A percentile compares a stretch with the other conserved stretches of the same genome.
phyloP scores from a whole-genome alignment of 2,888 invertebrate genomes.

The Andrena bucephala region DNA sequence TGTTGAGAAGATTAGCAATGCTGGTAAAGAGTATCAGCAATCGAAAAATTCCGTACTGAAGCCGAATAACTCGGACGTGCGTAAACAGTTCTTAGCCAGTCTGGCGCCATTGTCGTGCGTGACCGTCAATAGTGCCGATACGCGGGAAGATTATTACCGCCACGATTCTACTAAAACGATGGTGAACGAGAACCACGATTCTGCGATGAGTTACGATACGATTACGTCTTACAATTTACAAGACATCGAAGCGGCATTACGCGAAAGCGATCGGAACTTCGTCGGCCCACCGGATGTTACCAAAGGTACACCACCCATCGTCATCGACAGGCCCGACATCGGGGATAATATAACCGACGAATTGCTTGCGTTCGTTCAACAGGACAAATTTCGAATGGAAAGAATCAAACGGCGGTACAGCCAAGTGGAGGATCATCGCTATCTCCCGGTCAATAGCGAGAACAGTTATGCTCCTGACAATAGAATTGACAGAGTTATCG shows the following conservation, averaged over 20 bases:
- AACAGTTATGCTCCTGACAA: constrained; percentile 9
- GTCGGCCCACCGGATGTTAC: constrained; percentile 91
- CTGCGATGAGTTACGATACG: constrained; percentile 87
- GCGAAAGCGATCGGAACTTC: constrained; percentile 81
- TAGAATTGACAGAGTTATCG: constrained; percentile 2
- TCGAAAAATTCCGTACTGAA: constrained; percentile 83
- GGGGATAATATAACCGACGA: constrained; percentile 87
- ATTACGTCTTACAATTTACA: constrained; percentile 89
- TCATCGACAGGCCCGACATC: constrained; percentile 75
- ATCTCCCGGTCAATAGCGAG: background rate
- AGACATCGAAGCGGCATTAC: constrained; percentile 87
- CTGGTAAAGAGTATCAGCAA: constrained; percentile 78
- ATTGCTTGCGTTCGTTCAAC: constrained; percentile 93
- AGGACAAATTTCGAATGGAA: constrained; percentile 93
- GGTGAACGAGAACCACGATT: constrained; percentile 86
- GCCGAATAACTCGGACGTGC: constrained; percentile 86
- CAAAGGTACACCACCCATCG: constrained; percentile 89
- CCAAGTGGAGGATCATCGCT: constrained; percentile 61
- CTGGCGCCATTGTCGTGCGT: constrained; percentile 93
- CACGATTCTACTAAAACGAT: constrained; percentile 83
- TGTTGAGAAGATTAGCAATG: constrained; percentile 43
- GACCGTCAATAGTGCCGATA: constrained; percentile 87
- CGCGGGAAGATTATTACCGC: constrained; percentile 88
- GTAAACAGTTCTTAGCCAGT: constrained; percentile 92
- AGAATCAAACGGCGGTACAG: constrained; percentile 91